Evolutionary conservation across 2,797 vertebrate species (phyloP).

Genomic region (Manis javanica): DNA sequence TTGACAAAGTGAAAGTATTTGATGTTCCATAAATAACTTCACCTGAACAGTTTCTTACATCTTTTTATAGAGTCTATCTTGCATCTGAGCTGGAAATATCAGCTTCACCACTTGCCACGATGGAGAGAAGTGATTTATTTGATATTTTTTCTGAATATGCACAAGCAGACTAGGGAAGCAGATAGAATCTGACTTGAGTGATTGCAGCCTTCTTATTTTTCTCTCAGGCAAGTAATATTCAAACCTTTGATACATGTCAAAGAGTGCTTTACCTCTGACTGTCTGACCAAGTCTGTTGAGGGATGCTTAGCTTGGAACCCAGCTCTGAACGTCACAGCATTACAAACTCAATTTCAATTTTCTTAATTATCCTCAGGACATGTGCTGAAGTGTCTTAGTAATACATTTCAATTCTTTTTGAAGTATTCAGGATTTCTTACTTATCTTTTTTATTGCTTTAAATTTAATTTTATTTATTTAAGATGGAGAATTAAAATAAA

Average conservation of each 20-base stretch:
- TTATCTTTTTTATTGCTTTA: neutral
- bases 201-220: neutral
- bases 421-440: neutral
- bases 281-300: neutral
- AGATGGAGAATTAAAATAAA: neutral
- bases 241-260: neutral
- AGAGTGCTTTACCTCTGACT: neutral
- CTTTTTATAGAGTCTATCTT: neutral
- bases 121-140: slow-evolving; percentile 3
- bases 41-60: neutral
- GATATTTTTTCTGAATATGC: neutral
- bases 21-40: neutral
- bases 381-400: neutral
- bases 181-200: neutral
- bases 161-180: neutral
- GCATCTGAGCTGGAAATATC: neutral
- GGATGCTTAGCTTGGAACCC: neutral
- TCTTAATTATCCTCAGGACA: neutral
- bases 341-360: neutral
- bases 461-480: neutral
- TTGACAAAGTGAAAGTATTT: neutral
- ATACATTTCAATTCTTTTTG: neutral
- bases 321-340: neutral
- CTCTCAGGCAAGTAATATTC: neutral
- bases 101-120: neutral